These are phyloP conservation scores for Diadumene lineata DNA, from an alignment of 92 coral and sea anemone genomes.

Conservation along the genomic window DNA sequence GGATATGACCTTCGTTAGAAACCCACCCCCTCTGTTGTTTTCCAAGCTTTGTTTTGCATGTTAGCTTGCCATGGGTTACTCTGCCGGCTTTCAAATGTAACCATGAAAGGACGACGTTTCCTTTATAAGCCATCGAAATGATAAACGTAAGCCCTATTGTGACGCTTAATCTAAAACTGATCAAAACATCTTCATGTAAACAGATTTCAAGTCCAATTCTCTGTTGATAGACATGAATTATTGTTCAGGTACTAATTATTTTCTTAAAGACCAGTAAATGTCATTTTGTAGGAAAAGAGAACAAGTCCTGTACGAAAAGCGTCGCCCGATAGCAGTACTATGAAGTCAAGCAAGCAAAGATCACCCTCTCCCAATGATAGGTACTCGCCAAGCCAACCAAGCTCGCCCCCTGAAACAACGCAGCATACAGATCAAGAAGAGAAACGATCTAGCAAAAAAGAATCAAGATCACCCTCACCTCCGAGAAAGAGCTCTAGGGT, in stretches of 20 bases:
- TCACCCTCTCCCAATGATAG: constrained; percentile 7
- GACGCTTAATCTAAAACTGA: no score
- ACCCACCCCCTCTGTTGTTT: no score
- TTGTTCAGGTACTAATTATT: constrained; percentile 65
- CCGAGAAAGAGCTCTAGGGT: not conserved
- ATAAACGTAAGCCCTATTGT: no score
- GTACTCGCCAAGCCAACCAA: constrained; percentile 41
- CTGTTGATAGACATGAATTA: no score
- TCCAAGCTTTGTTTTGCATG: no score
- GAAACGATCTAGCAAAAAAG: constrained; percentile 1
- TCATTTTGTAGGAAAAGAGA: constrained; percentile 49
- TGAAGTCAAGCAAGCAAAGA: not conserved
- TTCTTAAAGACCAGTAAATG: constrained; percentile 68
- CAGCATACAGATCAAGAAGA: constrained; percentile 30
- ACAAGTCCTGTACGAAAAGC: constrained; percentile 17
- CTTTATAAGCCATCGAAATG: no score
- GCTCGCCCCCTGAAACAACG: constrained; percentile 3
- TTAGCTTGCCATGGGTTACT: no score
- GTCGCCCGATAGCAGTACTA: constrained; percentile 41
- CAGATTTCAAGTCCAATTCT: no score
- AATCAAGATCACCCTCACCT: constrained; percentile 10
- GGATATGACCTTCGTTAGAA: no score
- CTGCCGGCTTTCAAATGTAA: no score
- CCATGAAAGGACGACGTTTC: no score
- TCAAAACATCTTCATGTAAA: no score